Evolutionary conservation across 1,140 invertebrate species (phyloP).

Genomic region (Onthophagus taurus): DNA sequence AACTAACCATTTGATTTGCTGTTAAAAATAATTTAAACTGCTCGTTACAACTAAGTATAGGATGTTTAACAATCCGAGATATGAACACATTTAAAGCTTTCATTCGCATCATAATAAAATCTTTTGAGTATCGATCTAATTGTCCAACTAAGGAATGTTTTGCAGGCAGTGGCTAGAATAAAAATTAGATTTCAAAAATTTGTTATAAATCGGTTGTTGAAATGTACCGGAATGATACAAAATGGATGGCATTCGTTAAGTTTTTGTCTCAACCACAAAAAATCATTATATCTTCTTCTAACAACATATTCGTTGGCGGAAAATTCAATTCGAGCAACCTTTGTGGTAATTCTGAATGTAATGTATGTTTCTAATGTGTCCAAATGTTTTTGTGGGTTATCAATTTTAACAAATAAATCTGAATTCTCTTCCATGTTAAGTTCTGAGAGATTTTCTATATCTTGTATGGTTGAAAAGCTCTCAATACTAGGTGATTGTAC

Average conservation of each 20-base stretch:
- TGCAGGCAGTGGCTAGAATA: constrained; percentile 58
- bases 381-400: constrained; percentile 70
- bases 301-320: constrained; percentile 58
- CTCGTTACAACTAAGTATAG: constrained; percentile 61
- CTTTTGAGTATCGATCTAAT: constrained; percentile 64
- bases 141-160: constrained; percentile 62
- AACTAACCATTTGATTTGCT: constrained; percentile 52
- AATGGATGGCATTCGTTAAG: constrained; percentile 56
- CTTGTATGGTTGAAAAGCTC: constrained; percentile 51
- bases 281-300: constrained; percentile 65
- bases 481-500: constrained; percentile 51
- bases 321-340: constrained; percentile 57
- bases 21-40: constrained; percentile 60
- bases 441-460: constrained; percentile 46
- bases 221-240: constrained; percentile 57
- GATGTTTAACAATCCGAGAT: constrained; percentile 46
- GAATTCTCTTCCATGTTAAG: constrained; percentile 43
- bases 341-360: constrained; percentile 60
- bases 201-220: constrained; percentile 4
- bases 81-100: constrained; percentile 62
- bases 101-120: constrained; percentile 63
- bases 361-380: constrained; percentile 67
- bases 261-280: constrained; percentile 60
- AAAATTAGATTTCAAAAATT: constrained; percentile 12
- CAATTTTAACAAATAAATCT: constrained; percentile 60